phyloP scores from a whole-genome alignment of 1,140 invertebrate species.

The Pantala flavescens region DNA sequence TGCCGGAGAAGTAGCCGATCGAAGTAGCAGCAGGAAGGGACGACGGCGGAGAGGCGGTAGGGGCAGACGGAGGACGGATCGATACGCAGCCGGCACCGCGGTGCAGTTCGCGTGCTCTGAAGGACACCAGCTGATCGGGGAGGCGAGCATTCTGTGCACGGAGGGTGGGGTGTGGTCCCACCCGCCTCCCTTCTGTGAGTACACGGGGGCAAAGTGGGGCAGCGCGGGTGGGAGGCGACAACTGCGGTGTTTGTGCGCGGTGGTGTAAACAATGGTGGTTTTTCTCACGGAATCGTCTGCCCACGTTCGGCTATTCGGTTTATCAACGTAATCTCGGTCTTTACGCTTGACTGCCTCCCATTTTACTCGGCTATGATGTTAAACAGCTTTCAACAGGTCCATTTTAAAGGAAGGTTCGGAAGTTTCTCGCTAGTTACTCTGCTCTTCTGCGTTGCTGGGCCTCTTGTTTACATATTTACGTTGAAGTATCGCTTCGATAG shows the following conservation, averaged over 20 bases:
- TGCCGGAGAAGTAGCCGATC: not conserved
- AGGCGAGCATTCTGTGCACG: constrained; percentile 69
- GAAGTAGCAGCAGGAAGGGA: constrained; percentile 20
- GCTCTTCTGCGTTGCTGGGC: too few species aligned
- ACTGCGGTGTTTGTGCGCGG: constrained; percentile 10
- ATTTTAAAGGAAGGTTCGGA: too few species aligned
- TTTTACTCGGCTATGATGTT: not conserved
- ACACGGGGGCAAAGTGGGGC: constrained; percentile 20
- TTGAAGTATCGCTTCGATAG: too few species aligned
- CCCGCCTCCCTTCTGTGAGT: constrained; percentile 66
- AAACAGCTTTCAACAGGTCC: too few species aligned
- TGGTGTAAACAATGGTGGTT: not conserved
- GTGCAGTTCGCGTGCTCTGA: constrained; percentile 65
- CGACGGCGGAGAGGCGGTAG: constrained; percentile 22
- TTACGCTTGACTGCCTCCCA: not conserved
- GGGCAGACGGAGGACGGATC: constrained; percentile 34
- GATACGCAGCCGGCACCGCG: constrained; percentile 55
- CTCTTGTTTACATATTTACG: too few species aligned
- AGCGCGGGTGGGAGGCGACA: not conserved
- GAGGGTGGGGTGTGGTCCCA: constrained; percentile 80
- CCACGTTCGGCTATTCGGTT: not conserved
- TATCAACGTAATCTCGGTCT: not conserved
- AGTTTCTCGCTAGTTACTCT: too few species aligned
- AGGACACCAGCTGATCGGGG: constrained; percentile 60
- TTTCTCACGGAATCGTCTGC: not conserved